Evolutionary conservation across 2,113 vertebrate genomes (phyloP).

Genomic region (Scomber scombrus): DNA sequence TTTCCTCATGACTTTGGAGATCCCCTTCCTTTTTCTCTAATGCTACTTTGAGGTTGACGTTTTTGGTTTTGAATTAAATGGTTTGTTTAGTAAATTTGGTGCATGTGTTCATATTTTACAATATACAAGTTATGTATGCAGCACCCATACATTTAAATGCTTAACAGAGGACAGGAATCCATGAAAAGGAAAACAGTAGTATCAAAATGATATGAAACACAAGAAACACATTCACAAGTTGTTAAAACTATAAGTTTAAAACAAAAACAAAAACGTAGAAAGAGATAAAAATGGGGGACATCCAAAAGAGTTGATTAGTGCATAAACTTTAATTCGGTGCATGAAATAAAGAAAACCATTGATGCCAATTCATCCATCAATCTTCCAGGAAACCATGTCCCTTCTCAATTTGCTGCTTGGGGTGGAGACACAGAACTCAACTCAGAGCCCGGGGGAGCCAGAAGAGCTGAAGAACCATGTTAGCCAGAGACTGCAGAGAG

Average conservation of each 20-base stretch:
- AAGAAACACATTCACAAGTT: not conserved
- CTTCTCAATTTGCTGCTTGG: conserved; percentile 88
- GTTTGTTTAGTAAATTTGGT: too few species aligned
- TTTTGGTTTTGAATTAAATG: too few species aligned
- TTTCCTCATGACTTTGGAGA: too few species aligned
- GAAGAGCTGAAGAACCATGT: conserved; percentile 86
- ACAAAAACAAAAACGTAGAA: not conserved
- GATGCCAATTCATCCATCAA: not conserved
- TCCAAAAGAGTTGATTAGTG: not conserved
- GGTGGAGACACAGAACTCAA: conserved; percentile 79
- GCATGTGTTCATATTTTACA: not conserved
- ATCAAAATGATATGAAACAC: not conserved
- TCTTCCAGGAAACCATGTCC: conserved; percentile 86
- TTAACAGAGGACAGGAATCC: not conserved
- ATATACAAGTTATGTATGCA: not conserved
- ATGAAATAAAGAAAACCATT: not conserved
- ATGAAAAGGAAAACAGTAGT: not conserved
- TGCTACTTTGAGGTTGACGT: too few species aligned
- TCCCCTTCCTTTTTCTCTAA: too few species aligned
- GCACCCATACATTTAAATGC: too few species aligned
- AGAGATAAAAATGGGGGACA: not conserved
- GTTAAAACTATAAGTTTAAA: not conserved
- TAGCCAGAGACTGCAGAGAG: conserved; percentile 91
- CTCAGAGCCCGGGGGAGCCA: conserved; percentile 65
- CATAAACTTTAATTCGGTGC: not conserved